Conservation (phyloP, 2,797 vertebrate species). For the Salmo trutta region DNA sequence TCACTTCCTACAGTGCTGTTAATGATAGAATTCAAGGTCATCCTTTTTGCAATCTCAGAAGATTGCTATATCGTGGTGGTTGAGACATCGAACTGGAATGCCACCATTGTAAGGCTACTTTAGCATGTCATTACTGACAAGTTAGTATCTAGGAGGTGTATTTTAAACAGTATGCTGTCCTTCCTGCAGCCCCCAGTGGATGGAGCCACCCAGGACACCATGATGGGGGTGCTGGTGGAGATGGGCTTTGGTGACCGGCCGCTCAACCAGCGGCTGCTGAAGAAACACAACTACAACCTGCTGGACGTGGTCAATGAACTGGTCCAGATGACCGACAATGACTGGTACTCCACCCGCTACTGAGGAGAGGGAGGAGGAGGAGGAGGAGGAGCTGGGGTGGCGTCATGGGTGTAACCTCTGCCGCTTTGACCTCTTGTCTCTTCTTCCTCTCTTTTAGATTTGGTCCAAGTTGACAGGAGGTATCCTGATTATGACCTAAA, state of each 20-base stretch:
- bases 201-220: slow-evolving; percentile 82
- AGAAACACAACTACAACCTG: slow-evolving; percentile 87
- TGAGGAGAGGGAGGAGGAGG: slow-evolving; percentile 57
- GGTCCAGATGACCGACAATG: slow-evolving; percentile 85
- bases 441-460: slow-evolving; percentile 17
- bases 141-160: background rate
- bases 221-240: slow-evolving; percentile 89
- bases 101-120: background rate
- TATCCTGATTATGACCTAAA: background rate
- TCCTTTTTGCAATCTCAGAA: background rate
- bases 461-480: slow-evolving; percentile 13
- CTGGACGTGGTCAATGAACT: slow-evolving; percentile 91
- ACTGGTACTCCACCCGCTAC: slow-evolving; percentile 87
- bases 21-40: background rate
- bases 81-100: background rate
- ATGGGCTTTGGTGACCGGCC: slow-evolving; percentile 93
- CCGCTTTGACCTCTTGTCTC: background rate
- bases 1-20: background rate
- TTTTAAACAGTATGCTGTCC: background rate
- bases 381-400: background rate
- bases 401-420: background rate
- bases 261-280: slow-evolving; percentile 85
- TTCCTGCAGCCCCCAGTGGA: slow-evolving; percentile 70
- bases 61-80: background rate
- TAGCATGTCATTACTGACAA: background rate